Evolutionary conservation across 2,797 vertebrate genomes (phyloP).

Genomic region (Anguilla megastoma): DNA sequence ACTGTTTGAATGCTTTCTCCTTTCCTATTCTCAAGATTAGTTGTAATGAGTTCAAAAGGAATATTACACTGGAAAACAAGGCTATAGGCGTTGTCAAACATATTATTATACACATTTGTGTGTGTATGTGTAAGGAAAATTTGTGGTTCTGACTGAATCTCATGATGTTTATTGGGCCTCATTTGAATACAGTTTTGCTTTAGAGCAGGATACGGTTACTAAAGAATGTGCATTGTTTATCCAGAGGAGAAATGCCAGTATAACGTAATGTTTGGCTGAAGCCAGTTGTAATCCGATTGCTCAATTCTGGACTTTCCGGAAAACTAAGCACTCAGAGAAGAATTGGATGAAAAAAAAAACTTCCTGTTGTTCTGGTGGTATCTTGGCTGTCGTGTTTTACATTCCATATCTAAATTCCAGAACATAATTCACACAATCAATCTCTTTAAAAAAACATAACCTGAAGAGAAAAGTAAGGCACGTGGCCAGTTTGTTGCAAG

Average conservation of each 20-base stretch:
- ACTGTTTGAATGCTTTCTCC: constrained; percentile 41
- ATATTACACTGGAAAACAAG: not conserved
- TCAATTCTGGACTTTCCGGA: not conserved
- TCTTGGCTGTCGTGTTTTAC: not conserved
- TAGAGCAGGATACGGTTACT: not conserved
- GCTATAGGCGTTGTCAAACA: constrained; percentile 1
- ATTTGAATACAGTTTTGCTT: not conserved
- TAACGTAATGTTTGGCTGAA: not conserved
- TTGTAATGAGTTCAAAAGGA: constrained; percentile 39
- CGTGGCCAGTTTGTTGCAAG: not conserved
- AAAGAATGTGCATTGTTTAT: not conserved
- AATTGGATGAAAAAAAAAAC: not conserved
- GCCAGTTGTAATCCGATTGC: not conserved
- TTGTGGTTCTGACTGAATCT: not conserved
- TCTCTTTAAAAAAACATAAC: not conserved
- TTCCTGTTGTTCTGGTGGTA: not conserved
- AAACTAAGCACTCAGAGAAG: not conserved
- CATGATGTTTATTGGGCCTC: not conserved
- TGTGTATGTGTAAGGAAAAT: not conserved
- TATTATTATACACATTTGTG: not conserved
- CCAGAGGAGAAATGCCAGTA: not conserved
- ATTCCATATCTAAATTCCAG: not conserved
- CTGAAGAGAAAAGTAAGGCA: not conserved
- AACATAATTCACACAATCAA: not conserved
- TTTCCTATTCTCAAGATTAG: constrained; percentile 42